phyloP scores from a whole-genome alignment of 2,888 invertebrate species.

The Epirrita christyi region DNA sequence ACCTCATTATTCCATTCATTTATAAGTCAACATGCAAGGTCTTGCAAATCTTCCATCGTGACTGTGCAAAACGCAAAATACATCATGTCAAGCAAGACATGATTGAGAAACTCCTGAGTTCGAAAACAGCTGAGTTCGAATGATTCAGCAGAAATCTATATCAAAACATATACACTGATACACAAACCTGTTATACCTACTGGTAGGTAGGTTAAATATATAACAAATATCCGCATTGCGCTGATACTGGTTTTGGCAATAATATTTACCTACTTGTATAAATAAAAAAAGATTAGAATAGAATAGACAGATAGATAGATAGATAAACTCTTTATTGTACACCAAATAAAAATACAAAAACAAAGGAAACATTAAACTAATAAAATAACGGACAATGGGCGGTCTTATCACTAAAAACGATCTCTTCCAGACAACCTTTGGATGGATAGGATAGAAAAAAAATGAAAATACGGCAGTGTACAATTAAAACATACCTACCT shows the following conservation, averaged over 20 bases:
- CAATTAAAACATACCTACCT: no score
- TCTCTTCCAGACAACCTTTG: no score
- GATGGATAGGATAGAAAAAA: no score
- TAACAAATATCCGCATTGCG: conserved; percentile 15
- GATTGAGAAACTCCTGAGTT: neutral
- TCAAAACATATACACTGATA: neutral
- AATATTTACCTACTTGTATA: neutral
- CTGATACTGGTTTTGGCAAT: conserved; percentile 3
- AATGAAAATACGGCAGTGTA: no score
- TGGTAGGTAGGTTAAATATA: neutral
- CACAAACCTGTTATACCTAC: neutral
- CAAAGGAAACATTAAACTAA: no score
- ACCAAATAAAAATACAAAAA: no score
- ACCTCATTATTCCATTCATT: neutral
- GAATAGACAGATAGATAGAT: no score
- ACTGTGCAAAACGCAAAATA: conserved; percentile 1
- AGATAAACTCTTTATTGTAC: no score
- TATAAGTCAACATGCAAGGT: neutral
- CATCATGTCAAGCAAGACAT: neutral
- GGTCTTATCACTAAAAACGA: no score
- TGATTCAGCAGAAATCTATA: conserved; percentile 10
- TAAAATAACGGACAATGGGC: no score
- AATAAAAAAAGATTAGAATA: no score
- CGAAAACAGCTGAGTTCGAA: conserved; percentile 4
- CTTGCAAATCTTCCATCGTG: conserved; percentile 8